Evolutionary conservation across 1,140 invertebrate genomes (phyloP).

Genomic region (Globodera rostochiensis): DNA sequence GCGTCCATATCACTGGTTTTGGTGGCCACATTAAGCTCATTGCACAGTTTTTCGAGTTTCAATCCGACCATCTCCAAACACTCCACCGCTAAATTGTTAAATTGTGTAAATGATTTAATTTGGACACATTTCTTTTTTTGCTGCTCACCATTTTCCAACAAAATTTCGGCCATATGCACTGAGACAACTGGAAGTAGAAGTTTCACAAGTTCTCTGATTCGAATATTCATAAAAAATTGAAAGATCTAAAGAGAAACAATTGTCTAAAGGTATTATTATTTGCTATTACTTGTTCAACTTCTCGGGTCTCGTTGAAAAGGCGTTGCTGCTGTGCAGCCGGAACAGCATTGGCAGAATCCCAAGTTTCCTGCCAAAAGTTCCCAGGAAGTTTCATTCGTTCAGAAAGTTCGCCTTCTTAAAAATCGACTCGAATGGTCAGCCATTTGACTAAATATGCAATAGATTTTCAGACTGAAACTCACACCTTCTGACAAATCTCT

Average conservation of each 20-base stretch:
- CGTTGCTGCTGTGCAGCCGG: slow-evolving; percentile 84
- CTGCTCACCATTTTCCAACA: slow-evolving; percentile 37
- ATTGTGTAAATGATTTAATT: background rate
- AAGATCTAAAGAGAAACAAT: slow-evolving; percentile 40
- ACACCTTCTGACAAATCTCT: slow-evolving; percentile 75
- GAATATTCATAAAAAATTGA: slow-evolving; percentile 44
- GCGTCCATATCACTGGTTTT: slow-evolving; percentile 16
- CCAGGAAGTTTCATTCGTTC: slow-evolving; percentile 62
- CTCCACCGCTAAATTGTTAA: slow-evolving; percentile 9
- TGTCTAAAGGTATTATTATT: background rate
- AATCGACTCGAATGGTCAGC: slow-evolving; percentile 68
- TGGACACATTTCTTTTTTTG: background rate
- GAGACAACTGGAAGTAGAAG: slow-evolving; percentile 54
- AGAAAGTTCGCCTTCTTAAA: slow-evolving; percentile 76
- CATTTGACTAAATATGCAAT: background rate
- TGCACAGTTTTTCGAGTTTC: slow-evolving; percentile 16
- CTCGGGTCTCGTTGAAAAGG: slow-evolving; percentile 90
- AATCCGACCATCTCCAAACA: slow-evolving; percentile 8
- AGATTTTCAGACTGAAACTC: background rate
- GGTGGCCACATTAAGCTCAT: slow-evolving; percentile 13
- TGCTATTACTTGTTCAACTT: slow-evolving; percentile 78
- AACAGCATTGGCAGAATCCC: slow-evolving; percentile 79
- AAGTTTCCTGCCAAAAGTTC: slow-evolving; percentile 91
- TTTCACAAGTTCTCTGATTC: slow-evolving; percentile 43
- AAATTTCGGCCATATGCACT: slow-evolving; percentile 14